Percentiles rank a stretch among this genome's conserved stretches.
Evolutionary conservation across 1,140 invertebrate species (phyloP).

Genomic region (Lasioglossum albipes): DNA sequence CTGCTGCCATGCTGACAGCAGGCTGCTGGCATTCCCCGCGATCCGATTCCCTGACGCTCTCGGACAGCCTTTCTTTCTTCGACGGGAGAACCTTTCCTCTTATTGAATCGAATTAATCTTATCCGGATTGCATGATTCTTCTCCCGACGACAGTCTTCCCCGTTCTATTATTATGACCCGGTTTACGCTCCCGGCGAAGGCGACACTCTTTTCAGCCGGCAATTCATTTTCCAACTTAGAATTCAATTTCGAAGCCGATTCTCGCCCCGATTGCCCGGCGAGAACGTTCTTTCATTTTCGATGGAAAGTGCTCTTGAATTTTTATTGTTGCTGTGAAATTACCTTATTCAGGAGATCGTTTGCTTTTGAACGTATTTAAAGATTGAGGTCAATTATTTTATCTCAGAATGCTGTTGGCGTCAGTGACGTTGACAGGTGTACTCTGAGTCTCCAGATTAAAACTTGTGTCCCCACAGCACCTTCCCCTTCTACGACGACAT

Average conservation of each 20-base stretch:
- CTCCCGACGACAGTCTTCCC: not conserved
- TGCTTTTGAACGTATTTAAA: not conserved
- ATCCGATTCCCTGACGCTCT: constrained; percentile 21
- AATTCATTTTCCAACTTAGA: too few species aligned
- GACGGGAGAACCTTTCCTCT: not conserved
- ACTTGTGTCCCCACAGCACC: too few species aligned
- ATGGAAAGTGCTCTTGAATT: not conserved
- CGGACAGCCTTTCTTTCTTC: not conserved
- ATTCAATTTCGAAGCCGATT: too few species aligned
- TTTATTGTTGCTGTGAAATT: not conserved
- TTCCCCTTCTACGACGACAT: too few species aligned
- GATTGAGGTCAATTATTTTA: too few species aligned
- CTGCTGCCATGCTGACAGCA: constrained; percentile 19
- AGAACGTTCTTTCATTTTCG: not conserved
- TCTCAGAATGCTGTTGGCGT: too few species aligned
- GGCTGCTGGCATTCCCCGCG: constrained; percentile 27
- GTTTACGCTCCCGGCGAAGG: not conserved
- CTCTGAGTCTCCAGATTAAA: too few species aligned
- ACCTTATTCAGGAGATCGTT: not conserved
- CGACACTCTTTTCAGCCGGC: too few species aligned
- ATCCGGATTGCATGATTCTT: constrained; percentile 3
- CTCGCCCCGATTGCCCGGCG: too few species aligned
- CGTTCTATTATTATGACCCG: not conserved
- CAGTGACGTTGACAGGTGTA: too few species aligned
- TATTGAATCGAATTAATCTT: constrained; percentile 26